These are phyloP conservation scores for Drosophila yooni DNA, from an alignment of 2,888 invertebrate species.

Conservation along the genomic window DNA sequence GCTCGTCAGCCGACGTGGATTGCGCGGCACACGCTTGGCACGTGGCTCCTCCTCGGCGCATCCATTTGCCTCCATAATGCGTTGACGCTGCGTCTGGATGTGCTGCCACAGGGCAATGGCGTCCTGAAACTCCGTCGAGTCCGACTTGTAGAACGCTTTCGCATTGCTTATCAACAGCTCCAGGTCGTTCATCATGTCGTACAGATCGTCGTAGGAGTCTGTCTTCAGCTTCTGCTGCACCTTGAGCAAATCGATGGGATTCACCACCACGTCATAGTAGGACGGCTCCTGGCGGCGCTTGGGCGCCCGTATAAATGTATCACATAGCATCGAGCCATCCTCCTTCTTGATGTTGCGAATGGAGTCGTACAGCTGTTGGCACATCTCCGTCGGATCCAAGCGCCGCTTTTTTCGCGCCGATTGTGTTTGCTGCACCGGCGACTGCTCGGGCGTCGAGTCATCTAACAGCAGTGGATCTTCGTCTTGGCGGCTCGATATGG, in stretches of 20 bases:
- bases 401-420: slow-evolving; percentile 76
- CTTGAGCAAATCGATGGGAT: slow-evolving; percentile 96
- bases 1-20: slow-evolving; percentile 80
- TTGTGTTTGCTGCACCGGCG: slow-evolving; percentile 79
- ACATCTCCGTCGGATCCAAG: slow-evolving; percentile 89
- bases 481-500: slow-evolving; percentile 91
- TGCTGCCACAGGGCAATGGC: slow-evolving; percentile 94
- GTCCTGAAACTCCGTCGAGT: slow-evolving; percentile 94
- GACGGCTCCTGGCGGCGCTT: slow-evolving; percentile 96
- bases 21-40: slow-evolving; percentile 79
- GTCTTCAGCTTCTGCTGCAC: slow-evolving; percentile 99
- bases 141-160: slow-evolving; percentile 96
- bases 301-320: slow-evolving; percentile 97
- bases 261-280: slow-evolving; percentile 95
- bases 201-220: slow-evolving; percentile 97
- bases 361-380: slow-evolving; percentile 96
- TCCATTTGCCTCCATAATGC: slow-evolving; percentile 82
- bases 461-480: slow-evolving; percentile 89
- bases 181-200: slow-evolving; percentile 95
- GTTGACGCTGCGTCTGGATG: slow-evolving; percentile 86
- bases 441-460: slow-evolving; percentile 86
- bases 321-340: slow-evolving; percentile 95
- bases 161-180: slow-evolving; percentile 97
- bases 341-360: slow-evolving; percentile 96
- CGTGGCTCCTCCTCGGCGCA: slow-evolving; percentile 82